Evolutionary conservation across 2,888 invertebrate species (phyloP), one percentile per base, ranked within the genome.

Genomic region (Eueremaeus valkanovi): DNA sequence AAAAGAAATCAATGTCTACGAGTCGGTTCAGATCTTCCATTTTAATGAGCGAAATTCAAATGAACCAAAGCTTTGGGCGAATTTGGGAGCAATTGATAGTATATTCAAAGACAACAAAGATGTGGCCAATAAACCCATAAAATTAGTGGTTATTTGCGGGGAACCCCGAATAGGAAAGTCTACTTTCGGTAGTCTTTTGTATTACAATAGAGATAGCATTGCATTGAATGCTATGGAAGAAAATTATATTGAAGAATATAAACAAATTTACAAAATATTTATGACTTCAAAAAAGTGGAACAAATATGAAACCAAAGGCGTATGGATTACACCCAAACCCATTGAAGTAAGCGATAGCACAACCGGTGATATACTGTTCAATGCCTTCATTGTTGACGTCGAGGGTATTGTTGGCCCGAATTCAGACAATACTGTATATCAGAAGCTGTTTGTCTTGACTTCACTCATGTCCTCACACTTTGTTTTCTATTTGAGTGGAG

Each of bases 401-500:
- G 58, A 58, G 58, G 58, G 58, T 58, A 58, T 58, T 24, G 9
- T 58, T 8, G 58, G 58, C 5, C 58, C 21, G 16, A 58, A 58
- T 58, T 58, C 58, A 27, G 16, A 58, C 21, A 24, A 6, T 5
- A 5, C 16, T 5, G 16, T 29, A 24, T 18, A 58, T 58, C 58
- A 21, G 3, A 3, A 58, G 27, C 27, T 58, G 16, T 24, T 58
- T 24, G 58, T 24, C 5, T 16, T 58, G 8, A 5, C 58, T 3
- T 24, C 58, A 11, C 8, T 58, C 5, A 58, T 58, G 21, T 21
- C 58, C 5, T 58, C 58, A 58, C 24, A 58, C 5, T 58, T 58
- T 6, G 16, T 58, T 18, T 58, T 24, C 24, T 58, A 58, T 58
- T 58, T 24, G 16, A 58, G 29, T 24, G 24, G 24, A 24, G 24